Evolutionary conservation across 2,797 vertebrate species (phyloP), one percentile per base, ranked within the genome.

Genomic region (Acanthurus leucopareius): DNA sequence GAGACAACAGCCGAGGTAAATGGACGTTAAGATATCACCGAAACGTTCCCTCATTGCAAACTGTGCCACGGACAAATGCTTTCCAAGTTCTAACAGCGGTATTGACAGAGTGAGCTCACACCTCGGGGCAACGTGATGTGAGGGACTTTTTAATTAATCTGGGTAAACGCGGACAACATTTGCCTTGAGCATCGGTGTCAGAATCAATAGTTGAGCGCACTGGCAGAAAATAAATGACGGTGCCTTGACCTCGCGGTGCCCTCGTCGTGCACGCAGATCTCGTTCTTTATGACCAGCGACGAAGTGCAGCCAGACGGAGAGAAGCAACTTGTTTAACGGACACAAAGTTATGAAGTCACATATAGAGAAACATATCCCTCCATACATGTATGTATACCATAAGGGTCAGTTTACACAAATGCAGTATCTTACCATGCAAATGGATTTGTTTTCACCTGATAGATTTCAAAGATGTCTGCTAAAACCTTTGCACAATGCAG

Each of bases 61-160:
- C 40, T 3, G 10, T 35, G 73, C 20, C 1, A 60, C 7, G n/a
- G 56, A 28, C 9, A 56, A 75, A 68, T 0, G 67, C 63, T 61
- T 49, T 69, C 61, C 10, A 42, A 57, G 61, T 89, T 83, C 83
- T 38, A 70, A 73, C 9, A 60, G 51, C 4, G 54, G 78, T 79
- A 79, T 79, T 67, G 89, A 87, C 79, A 20, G 70, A 79, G 81
- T n/a, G 25, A 76, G 88, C 73, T 68, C 79, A 66, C 74, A 25
- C 78, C 82, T 90, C 51, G 10, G 64, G 86, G 86, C 83, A 11
- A 19, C 47, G 64, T 71, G 85, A 89, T 77, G 66, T 73, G 80
- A 86, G 69, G 83, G 86, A 87, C 87, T 90, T 93, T 92, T 92
- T 94, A 95, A 95, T 95, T 93, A 93, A 92, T 93, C 89, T 44